A percentile compares a stretch with the other conserved stretches of the same genome.
These are phyloP conservation scores for Sebastes hopkinsi DNA, from an alignment of 2,797 vertebrate species.

Conservation along the genomic window DNA sequence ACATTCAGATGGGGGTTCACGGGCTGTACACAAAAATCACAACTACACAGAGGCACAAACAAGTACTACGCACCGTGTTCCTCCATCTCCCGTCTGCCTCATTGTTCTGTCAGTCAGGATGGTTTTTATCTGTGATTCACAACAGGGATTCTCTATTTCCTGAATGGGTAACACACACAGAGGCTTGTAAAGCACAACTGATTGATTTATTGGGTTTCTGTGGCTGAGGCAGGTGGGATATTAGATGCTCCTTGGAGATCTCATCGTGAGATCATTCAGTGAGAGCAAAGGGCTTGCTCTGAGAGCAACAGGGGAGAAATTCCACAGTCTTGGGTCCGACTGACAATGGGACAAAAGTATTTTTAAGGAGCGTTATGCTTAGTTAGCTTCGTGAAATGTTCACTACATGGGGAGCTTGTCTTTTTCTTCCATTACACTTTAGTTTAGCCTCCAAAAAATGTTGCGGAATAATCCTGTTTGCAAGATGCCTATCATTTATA, in stretches of 20 bases:
- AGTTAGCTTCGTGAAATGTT: conserved; percentile 35
- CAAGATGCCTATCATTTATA: conserved; percentile 10
- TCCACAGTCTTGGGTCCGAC: conserved; percentile 17
- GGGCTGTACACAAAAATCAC: conserved; percentile 24
- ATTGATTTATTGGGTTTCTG: conserved; percentile 76
- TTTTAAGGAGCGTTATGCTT: conserved; percentile 17
- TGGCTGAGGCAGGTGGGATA: conserved; percentile 67
- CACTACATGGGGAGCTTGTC: neutral
- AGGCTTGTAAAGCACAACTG: conserved; percentile 62
- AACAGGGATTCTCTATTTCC: conserved; percentile 52
- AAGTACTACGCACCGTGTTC: conserved; percentile 27
- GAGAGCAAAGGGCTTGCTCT: conserved; percentile 44
- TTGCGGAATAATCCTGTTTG: conserved; percentile 22
- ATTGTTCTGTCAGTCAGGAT: conserved; percentile 75
- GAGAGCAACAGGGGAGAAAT: conserved; percentile 57
- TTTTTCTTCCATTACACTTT: conserved; percentile 16
- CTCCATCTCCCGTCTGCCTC: conserved; percentile 28
- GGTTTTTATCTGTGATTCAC: conserved; percentile 43
- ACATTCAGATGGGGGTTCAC: conserved; percentile 48
- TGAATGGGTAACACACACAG: conserved; percentile 52
- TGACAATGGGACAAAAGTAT: conserved; percentile 23
- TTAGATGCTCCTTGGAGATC: conserved; percentile 68
- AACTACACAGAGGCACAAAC: conserved; percentile 5
- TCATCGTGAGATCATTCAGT: conserved; percentile 55
- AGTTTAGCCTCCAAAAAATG: conserved; percentile 10